These are phyloP conservation scores for Campylomormyrus numenius DNA, from an alignment of 2,113 vertebrate genomes.

Conservation along the genomic window DNA sequence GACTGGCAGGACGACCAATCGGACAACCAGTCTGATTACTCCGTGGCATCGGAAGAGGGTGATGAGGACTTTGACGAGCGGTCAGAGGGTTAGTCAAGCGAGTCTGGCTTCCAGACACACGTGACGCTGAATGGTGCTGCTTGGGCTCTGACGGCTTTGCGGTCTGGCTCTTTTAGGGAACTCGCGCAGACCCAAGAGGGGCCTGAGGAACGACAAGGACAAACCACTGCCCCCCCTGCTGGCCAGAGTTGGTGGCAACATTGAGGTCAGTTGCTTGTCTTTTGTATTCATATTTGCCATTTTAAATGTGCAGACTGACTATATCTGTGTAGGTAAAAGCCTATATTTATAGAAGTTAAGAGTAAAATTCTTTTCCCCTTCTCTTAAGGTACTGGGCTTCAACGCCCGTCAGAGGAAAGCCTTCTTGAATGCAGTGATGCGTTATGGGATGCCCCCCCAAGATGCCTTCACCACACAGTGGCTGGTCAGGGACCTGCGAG, in stretches of 20 bases:
- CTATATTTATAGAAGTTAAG: neutral
- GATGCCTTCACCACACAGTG: conserved; percentile 97
- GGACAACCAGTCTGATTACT: conserved; percentile 97
- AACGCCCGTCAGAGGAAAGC: conserved; percentile 95
- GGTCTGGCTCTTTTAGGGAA: conserved; percentile 56
- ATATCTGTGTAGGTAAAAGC: neutral
- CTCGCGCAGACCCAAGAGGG: conserved; percentile 84
- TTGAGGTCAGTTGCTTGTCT: conserved; percentile 66
- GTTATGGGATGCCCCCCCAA: conserved; percentile 97
- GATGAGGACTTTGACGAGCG: conserved; percentile 97
- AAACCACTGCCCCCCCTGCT: conserved; percentile 90
- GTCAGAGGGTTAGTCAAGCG: conserved; percentile 70
- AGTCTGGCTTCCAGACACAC: neutral
- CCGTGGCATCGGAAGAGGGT: conserved; percentile 93
- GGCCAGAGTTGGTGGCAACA: conserved; percentile 95
- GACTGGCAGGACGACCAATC: conserved; percentile 99
- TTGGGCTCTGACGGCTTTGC: neutral
- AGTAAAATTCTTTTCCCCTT: neutral
- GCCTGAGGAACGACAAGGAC: conserved; percentile 91
- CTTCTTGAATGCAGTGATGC: conserved; percentile 97
- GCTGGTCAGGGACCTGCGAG: conserved; percentile 91
- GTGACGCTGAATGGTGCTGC: neutral
- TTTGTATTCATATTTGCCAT: neutral
- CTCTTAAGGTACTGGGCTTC: conserved; percentile 82
- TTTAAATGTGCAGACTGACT: neutral